Conservation (phyloP, 2,797 vertebrate genomes). For the Gila robusta region DNA sequence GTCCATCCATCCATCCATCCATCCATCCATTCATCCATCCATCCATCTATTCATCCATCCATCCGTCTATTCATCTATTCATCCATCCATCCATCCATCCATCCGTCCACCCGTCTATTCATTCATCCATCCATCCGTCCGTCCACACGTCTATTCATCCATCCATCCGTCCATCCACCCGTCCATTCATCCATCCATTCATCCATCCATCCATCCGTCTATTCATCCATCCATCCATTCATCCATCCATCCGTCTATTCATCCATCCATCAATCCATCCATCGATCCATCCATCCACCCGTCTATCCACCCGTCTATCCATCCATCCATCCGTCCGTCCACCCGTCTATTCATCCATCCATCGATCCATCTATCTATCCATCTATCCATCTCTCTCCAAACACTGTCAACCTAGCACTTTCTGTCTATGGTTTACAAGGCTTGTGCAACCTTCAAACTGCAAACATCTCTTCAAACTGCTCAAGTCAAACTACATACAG, state of each 20-base stretch:
- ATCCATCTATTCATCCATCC: too few species aligned
- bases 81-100: too few species aligned
- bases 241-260: accelerated
- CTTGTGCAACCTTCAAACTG: neutral
- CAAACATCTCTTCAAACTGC: neutral
- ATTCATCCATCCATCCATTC: neutral
- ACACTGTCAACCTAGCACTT: too few species aligned
- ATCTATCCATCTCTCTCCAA: neutral
- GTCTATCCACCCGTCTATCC: too few species aligned
- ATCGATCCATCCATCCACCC: accelerated
- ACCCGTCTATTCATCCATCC: too few species aligned
- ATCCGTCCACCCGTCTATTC: too few species aligned
- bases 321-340: too few species aligned
- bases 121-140: too few species aligned
- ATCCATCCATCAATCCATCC: accelerated
- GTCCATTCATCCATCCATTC: neutral
- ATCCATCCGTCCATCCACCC: neutral
- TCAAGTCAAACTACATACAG: neutral
- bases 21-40: too few species aligned
- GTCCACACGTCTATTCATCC: neutral
- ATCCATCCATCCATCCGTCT: too few species aligned
- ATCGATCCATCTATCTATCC: neutral
- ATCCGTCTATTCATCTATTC: neutral
- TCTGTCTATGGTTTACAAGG: neutral
- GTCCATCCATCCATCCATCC: neutral